A percentile compares a stretch with the other conserved stretches of the same genome.
Evolutionary conservation across 2,113 vertebrate species (phyloP).

Genomic region (Epinephelus fuscoguttatus): DNA sequence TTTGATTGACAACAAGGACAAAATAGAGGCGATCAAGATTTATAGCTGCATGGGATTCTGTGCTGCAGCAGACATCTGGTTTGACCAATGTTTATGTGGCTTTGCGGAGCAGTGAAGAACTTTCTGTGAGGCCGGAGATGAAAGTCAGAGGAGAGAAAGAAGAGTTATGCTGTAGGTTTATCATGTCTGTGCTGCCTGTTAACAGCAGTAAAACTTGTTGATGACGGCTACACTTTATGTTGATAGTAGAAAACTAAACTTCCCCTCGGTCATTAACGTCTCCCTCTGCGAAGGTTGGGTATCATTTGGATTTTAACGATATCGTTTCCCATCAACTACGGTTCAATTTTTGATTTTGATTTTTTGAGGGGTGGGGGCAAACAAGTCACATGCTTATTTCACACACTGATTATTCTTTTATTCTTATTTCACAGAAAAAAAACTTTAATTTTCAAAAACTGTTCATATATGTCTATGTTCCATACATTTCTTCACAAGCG

Average conservation of each 20-base stretch:
- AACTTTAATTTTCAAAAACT: no score
- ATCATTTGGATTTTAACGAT: no score
- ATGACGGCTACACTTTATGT: conserved; percentile 21
- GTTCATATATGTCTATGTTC: no score
- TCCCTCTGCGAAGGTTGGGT: not conserved
- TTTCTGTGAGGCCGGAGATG: conserved; percentile 57
- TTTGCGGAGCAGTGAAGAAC: conserved; percentile 61
- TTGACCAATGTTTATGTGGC: conserved; percentile 70
- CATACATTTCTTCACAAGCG: no score
- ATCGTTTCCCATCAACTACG: no score
- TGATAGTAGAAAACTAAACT: not conserved
- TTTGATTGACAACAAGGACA: conserved; percentile 74
- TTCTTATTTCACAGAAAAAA: no score
- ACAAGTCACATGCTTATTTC: no score
- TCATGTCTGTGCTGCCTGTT: conserved; percentile 38
- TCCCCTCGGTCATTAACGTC: not conserved
- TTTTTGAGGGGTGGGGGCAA: no score
- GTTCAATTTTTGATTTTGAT: no score
- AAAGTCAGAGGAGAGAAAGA: conserved; percentile 50
- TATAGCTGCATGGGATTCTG: conserved; percentile 59
- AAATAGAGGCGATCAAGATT: conserved; percentile 62
- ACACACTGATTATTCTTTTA: no score
- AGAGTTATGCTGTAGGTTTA: conserved; percentile 39
- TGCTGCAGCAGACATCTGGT: conserved; percentile 70
- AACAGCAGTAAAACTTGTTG: conserved; percentile 2